Conservation (phyloP, 2,113 vertebrate genomes). For the Dromas ardeola region DNA sequence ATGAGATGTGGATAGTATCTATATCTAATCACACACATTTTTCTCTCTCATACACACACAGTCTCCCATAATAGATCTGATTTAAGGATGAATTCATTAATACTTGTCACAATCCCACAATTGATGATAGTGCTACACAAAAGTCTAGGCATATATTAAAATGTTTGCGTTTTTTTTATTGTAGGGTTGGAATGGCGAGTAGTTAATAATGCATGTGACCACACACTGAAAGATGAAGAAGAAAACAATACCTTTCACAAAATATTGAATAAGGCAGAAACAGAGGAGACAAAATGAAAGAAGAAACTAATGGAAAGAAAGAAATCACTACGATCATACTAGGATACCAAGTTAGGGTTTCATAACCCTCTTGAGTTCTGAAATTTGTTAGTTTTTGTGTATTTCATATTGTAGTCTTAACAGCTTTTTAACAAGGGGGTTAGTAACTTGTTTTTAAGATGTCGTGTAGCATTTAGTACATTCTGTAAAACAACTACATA, state of each 20-base stretch:
- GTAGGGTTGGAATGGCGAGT: neutral
- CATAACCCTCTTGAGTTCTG: neutral
- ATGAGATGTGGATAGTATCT: neutral
- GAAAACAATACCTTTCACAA: neutral
- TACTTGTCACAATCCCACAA: neutral
- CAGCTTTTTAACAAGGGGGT: neutral
- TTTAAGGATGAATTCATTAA: slow-evolving; percentile 17
- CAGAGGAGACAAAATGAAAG: neutral
- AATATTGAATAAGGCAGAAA: neutral
- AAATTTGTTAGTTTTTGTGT: neutral
- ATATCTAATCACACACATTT: neutral
- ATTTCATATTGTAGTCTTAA: neutral
- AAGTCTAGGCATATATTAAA: neutral
- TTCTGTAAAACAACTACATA: neutral
- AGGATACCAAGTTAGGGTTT: neutral
- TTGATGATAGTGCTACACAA: neutral
- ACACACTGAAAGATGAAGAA: neutral
- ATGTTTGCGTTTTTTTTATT: neutral
- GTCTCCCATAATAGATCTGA: neutral
- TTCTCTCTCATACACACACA: neutral
- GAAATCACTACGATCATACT: too few relatives aligned
- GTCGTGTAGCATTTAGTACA: neutral
- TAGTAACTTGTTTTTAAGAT: neutral
- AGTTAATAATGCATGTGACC: slow-evolving; percentile 20
- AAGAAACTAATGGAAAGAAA: neutral